Evolutionary conservation across 2,113 vertebrate species (phyloP), one percentile per base, ranked within the genome.

Genomic region (Passer domesticus): DNA sequence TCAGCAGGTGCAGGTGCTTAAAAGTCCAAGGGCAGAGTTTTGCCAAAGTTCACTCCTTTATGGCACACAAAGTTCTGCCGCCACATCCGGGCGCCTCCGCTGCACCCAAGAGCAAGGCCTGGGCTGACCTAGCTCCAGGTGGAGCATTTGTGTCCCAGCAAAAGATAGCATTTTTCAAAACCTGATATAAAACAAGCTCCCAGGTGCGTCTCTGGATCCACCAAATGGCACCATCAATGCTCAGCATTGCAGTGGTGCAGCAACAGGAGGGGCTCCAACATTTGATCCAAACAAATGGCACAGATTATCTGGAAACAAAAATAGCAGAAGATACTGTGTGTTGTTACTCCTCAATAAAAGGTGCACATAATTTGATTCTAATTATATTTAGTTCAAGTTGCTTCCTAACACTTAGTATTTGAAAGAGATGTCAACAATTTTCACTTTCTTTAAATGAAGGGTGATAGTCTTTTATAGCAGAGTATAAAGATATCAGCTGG

Each of bases 401-500:
- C 91, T 97, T 97, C 94, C 95, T 95, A 97, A 97, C 69, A 70
- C 97, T 96, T 95, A 96, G 55, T 41, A 68, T 97, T 95, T 96
- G 91, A 96, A 97, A 96, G 96, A 84, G 81, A 92, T 94, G 97
- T 97, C 96, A 97, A 97, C 93, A 97, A 58, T 97, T 97, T 96
- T 97, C 96, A 84, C 97, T 97, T 75, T 94, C 96, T 97, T 97
- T 97, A 97, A 97, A 97, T 94, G 88, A 97, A 97, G 92, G 69
- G 70, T 94, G 95, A 96, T 97, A 97, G 96, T 67, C 73, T 97
- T 98, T 98, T 98, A 98, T 95, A 98, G 97, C 95, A 21, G 66
- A 95, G 92, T 88, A 95, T 98, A 98, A 98, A 98, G 98, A 98
- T 98, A 98, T 95, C 93, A 76, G 5, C 78, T 96, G 87, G 87